phyloP scores from a whole-genome alignment of 2,888 invertebrate genomes.

The Syrista parreyssii region DNA sequence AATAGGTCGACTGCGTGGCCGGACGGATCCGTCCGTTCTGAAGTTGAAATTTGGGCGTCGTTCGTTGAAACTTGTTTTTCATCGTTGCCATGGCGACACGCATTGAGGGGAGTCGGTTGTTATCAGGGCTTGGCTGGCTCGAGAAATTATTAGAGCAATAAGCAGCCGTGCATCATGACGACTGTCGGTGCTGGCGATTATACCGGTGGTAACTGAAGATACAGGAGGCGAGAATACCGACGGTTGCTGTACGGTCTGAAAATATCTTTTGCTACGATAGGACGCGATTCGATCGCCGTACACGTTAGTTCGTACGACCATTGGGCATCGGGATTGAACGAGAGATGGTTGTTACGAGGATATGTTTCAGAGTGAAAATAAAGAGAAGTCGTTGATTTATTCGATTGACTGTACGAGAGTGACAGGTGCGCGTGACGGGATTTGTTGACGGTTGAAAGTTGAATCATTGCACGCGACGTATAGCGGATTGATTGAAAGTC shows the following conservation, averaged over 20 bases:
- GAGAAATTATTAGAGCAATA: background rate
- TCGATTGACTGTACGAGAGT: background rate
- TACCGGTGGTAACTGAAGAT: background rate
- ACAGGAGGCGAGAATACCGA: background rate
- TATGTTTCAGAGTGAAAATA: background rate
- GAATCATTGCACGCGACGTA: background rate
- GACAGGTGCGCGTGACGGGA: background rate
- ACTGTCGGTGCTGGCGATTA: background rate
- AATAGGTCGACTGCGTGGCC: background rate
- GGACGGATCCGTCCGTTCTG: background rate
- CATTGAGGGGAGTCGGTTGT: background rate
- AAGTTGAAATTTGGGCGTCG: background rate
- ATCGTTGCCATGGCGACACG: background rate
- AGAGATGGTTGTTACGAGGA: background rate
- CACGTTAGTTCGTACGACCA: background rate
- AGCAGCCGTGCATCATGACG: background rate
- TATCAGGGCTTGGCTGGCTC: background rate
- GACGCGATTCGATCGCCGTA: too few species aligned
- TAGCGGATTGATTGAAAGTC: background rate
- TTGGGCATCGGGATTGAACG: too few species aligned
- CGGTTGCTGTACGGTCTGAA: background rate
- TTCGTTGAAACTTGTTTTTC: background rate
- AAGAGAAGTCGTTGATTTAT: background rate
- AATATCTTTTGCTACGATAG: background rate
- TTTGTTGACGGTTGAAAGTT: background rate